Evolutionary conservation across 2,797 vertebrate species (phyloP).

Genomic region (Spinibarbus caldwelli): DNA sequence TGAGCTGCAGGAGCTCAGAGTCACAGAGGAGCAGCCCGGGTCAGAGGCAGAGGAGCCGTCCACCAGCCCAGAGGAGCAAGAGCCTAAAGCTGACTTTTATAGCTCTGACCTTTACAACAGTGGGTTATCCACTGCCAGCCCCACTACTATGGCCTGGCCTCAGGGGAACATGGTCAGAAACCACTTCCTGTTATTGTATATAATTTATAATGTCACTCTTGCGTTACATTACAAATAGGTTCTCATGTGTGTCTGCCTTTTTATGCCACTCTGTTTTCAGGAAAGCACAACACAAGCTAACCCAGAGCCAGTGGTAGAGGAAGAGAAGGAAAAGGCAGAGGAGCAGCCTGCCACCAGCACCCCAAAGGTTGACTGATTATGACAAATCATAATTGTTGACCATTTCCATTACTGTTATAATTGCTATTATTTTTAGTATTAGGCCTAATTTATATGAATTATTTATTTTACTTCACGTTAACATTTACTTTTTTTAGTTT

Average conservation of each 20-base stretch:
- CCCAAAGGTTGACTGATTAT: conserved; percentile 66
- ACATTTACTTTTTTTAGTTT: not conserved
- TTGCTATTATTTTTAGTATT: not conserved
- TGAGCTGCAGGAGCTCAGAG: conserved; percentile 54
- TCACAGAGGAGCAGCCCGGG: conserved; percentile 64
- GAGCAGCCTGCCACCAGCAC: conserved; percentile 64
- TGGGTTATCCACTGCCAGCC: conserved; percentile 62
- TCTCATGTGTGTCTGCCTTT: not conserved
- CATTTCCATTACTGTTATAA: not conserved
- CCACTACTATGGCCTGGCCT: conserved; percentile 60
- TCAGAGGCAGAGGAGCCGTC: conserved; percentile 76
- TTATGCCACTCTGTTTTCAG: conserved; percentile 46
- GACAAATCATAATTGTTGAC: not conserved
- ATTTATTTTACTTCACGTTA: conserved; percentile 60
- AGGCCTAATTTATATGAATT: not conserved
- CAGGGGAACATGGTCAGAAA: conserved; percentile 51
- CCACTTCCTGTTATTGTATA: conserved; percentile 11
- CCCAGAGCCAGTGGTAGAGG: conserved; percentile 59
- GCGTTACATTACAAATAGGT: not conserved
- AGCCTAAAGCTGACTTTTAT: conserved; percentile 66
- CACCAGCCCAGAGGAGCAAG: conserved; percentile 79
- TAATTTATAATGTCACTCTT: not conserved
- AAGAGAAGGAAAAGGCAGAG: conserved; percentile 63
- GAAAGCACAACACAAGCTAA: conserved; percentile 60
- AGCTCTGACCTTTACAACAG: conserved; percentile 70